Conservation (phyloP, 2,797 vertebrate genomes). For the Anolis apletophallus region DNA sequence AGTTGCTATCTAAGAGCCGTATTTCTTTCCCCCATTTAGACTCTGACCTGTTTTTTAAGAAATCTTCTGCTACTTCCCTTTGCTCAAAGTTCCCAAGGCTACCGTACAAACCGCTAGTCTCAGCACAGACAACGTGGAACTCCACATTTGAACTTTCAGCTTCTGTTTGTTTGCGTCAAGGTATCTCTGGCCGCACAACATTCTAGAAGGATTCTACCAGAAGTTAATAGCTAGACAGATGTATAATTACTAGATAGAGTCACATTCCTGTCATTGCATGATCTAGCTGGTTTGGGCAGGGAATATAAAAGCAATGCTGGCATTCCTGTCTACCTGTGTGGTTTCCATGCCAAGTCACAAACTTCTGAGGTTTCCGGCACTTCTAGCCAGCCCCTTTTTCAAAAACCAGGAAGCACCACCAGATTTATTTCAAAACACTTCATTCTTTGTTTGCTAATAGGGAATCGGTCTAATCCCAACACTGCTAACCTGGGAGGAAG, state of each 20-base stretch:
- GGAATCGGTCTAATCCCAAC: too few species aligned
- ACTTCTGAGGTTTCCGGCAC: too few species aligned
- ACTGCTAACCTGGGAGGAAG: too few species aligned
- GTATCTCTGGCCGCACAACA: too few species aligned
- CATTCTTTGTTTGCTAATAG: background rate
- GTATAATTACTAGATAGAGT: background rate
- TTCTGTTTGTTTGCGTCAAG: background rate
- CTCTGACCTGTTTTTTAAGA: background rate
- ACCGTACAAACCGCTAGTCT: background rate
- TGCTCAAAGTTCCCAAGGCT: background rate
- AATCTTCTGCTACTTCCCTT: background rate
- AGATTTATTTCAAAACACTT: too few species aligned
- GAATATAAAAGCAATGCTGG: background rate
- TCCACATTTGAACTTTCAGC: background rate
- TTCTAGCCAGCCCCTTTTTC: background rate
- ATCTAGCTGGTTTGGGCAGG: background rate
- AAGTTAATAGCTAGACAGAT: background rate
- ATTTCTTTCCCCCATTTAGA: background rate
- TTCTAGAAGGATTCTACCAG: background rate
- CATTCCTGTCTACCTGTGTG: background rate
- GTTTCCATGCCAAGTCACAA: background rate
- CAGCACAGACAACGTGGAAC: accelerated
- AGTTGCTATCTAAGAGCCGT: background rate
- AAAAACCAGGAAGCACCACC: background rate
- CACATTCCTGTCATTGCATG: background rate